These are phyloP conservation scores for Lasius platythorax DNA, from an alignment of 2,888 invertebrate genomes.

Conservation along the genomic window DNA sequence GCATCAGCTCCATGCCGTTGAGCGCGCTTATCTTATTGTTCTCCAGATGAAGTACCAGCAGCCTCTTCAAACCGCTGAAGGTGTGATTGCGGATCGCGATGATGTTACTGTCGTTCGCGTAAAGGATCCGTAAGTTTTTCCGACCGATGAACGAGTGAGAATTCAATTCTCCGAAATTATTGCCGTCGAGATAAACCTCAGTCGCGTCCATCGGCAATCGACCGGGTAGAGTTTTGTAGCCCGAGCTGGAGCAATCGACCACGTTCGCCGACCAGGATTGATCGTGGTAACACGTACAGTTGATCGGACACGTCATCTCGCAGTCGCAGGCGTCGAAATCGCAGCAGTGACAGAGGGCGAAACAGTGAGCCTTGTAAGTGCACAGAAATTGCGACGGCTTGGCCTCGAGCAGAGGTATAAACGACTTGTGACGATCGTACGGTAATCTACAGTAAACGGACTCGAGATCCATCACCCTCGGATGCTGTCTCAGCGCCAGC, in stretches of 20 bases:
- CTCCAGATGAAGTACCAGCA: constrained; percentile 94
- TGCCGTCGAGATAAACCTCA: constrained; percentile 97
- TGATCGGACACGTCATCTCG: constrained; percentile 97
- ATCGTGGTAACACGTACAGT: constrained; percentile 98
- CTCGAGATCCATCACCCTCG: constrained; percentile 96
- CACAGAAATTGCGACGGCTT: constrained; percentile 96
- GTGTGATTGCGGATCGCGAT: constrained; percentile 95
- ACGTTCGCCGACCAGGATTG: constrained; percentile 97
- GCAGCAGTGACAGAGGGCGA: constrained; percentile 97
- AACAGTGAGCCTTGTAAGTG: constrained; percentile 97
- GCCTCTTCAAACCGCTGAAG: constrained; percentile 94
- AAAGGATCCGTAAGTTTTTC: constrained; percentile 95
- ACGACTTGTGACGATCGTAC: constrained; percentile 94
- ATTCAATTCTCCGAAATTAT: constrained; percentile 94
- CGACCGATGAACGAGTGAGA: constrained; percentile 97
- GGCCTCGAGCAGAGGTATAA: constrained; percentile 94
- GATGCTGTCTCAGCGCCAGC: constrained; percentile 93
- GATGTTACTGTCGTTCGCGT: constrained; percentile 95
- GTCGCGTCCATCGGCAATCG: constrained; percentile 98
- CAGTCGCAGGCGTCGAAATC: constrained; percentile 99
- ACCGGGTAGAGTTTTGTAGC: constrained; percentile 93
- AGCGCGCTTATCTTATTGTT: constrained; percentile 93
- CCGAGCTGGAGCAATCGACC: constrained; percentile 95
- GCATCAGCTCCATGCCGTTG: constrained; percentile 93
- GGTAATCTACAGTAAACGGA: constrained; percentile 95